Percentiles rank a stretch among this genome's conserved stretches.
Conservation (phyloP, 2,113 vertebrate genomes). For the Vulpes ferrilata region DNA sequence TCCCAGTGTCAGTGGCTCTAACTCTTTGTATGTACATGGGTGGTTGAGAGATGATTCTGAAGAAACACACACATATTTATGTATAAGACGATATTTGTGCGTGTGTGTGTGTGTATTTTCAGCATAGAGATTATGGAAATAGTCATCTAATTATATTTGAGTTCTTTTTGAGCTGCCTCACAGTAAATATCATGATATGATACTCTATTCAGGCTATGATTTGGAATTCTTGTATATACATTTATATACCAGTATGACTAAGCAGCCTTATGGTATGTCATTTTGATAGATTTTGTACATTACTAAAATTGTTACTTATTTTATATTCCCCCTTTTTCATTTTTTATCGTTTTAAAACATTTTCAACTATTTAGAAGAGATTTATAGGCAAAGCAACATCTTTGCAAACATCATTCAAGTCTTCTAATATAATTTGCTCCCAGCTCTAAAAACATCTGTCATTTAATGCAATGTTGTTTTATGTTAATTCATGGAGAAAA, state of each 20-base stretch:
- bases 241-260: neutral
- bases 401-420: conserved; percentile 51
- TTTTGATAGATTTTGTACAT: conserved; percentile 45
- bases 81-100: neutral
- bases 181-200: neutral
- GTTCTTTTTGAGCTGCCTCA: neutral
- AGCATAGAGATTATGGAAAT: neutral
- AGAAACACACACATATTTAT: neutral
- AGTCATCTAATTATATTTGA: neutral
- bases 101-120: neutral
- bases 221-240: neutral
- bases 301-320: conserved; percentile 59
- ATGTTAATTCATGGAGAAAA: conserved; percentile 41
- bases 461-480: conserved; percentile 53
- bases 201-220: neutral
- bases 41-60: neutral
- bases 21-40: rapidly evolving
- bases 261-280: conserved; percentile 17
- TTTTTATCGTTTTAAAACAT: conserved; percentile 65
- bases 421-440: conserved; percentile 57
- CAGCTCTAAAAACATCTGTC: conserved; percentile 55
- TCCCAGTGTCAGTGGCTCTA: neutral
- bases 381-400: conserved; percentile 59
- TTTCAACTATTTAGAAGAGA: conserved; percentile 68
- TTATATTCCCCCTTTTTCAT: conserved; percentile 14